A percentile compares a stretch with the other conserved stretches of the same genome.
phyloP scores from a whole-genome alignment of 2,888 invertebrate species.

The Cyclophora albipunctata region DNA sequence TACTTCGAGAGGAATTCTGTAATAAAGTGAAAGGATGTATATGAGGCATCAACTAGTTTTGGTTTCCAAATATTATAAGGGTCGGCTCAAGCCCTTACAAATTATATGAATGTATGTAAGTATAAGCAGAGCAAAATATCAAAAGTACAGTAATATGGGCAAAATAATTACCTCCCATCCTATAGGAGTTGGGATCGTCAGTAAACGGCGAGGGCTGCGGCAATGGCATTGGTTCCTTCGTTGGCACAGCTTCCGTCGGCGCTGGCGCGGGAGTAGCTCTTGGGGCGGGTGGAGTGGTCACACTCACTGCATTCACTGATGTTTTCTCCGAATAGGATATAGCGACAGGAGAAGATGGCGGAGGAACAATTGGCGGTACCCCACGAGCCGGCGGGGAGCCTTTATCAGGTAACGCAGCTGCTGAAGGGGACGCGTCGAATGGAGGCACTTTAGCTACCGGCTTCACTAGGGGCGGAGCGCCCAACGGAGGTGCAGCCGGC shows the following conservation, averaged over 20 bases:
- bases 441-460: conserved; percentile 79
- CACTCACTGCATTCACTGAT: conserved; percentile 48
- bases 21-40: conserved; percentile 38
- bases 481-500: conserved; percentile 43
- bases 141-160: too few species aligned
- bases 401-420: conserved; percentile 39
- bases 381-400: conserved; percentile 30
- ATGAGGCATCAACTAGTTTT: too few species aligned
- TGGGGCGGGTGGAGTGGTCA: conserved; percentile 22
- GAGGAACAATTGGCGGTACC: conserved; percentile 17
- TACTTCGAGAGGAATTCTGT: conserved; percentile 85
- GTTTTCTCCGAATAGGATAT: conserved; percentile 34
- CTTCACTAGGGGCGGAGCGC: conserved; percentile 52
- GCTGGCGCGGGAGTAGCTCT: conserved; percentile 20
- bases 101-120: background rate
- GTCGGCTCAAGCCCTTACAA: background rate
- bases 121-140: too few species aligned
- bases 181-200: conserved; percentile 80
- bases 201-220: conserved; percentile 66
- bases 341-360: conserved; percentile 19
- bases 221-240: conserved; percentile 48
- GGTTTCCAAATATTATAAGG: too few species aligned
- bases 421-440: conserved; percentile 68
- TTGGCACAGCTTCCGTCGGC: conserved; percentile 32
- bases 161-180: conserved; percentile 78